Conservation (phyloP, 2,888 invertebrate species). For the Spisula subtruncata region DNA sequence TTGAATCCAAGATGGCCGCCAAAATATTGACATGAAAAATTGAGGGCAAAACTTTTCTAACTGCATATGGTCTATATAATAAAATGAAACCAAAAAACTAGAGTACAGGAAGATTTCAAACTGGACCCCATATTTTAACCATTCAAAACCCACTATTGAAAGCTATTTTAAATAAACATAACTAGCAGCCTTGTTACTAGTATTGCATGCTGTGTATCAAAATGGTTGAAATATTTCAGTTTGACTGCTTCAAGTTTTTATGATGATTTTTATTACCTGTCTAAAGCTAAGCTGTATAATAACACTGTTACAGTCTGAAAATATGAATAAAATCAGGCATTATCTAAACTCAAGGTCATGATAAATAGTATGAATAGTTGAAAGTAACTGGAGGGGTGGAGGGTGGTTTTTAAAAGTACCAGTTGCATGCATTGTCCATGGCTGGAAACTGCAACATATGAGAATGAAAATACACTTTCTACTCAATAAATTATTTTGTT, state of each 20-base stretch:
- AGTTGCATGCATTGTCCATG: background rate
- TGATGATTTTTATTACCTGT: slow-evolving; percentile 6
- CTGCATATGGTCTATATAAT: no score
- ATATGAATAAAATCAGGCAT: background rate
- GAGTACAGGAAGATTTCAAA: no score
- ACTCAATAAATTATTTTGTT: no score
- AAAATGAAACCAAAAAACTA: no score
- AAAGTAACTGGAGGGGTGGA: background rate
- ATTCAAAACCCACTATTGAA: no score
- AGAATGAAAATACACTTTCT: no score
- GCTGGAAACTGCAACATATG: no score
- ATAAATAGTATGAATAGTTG: background rate
- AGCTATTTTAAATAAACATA: background rate
- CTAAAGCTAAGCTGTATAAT: background rate
- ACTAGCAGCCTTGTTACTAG: background rate
- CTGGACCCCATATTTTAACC: no score
- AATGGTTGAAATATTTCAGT: slow-evolving; percentile 16
- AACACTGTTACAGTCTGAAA: background rate
- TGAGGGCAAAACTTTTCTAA: no score
- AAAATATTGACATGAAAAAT: no score
- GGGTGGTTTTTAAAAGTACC: background rate
- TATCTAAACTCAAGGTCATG: no score
- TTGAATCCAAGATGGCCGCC: no score
- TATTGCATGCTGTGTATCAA: background rate
- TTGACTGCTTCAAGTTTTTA: slow-evolving; percentile 2